These are phyloP conservation scores for Salvelinus sp. DNA, from an alignment of 2,113 vertebrate species.

Conservation along the genomic window DNA sequence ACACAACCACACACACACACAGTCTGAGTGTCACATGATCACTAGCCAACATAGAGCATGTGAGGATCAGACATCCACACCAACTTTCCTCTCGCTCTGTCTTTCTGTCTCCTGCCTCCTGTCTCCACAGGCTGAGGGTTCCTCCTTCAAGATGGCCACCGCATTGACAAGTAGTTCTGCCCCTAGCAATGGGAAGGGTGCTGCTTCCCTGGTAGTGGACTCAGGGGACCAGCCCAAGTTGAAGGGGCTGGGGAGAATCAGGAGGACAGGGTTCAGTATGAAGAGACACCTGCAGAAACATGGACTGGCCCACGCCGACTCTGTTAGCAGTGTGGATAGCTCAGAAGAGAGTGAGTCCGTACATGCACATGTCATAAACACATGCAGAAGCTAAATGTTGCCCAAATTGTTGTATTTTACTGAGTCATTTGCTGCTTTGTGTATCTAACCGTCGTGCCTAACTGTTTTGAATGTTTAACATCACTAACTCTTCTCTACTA, in stretches of 20 bases:
- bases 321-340: slow-evolving; percentile 85
- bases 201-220: slow-evolving; percentile 59
- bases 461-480: no score
- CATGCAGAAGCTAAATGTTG: background rate
- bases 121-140: slow-evolving; percentile 33
- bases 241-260: slow-evolving; percentile 78
- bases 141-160: background rate
- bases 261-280: slow-evolving; percentile 82
- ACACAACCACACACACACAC: slow-evolving; percentile 6
- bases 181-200: slow-evolving; percentile 31
- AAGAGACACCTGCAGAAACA: slow-evolving; percentile 84
- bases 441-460: no score
- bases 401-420: no score
- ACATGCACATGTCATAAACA: background rate
- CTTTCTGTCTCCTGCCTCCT: background rate
- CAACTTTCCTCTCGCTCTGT: background rate
- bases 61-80: background rate
- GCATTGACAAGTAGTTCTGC: slow-evolving; percentile 17
- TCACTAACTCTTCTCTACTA: no score
- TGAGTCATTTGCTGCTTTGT: no score
- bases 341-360: slow-evolving; percentile 76
- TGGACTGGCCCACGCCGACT: slow-evolving; percentile 75
- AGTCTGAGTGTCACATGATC: slow-evolving; percentile 6
- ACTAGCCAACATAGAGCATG: background rate
- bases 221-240: slow-evolving; percentile 75